Percentiles rank a stretch among this genome's conserved stretches.
These are phyloP conservation scores for Slavum lentiscoides DNA, from an alignment of 2,888 invertebrate species.

Conservation along the genomic window DNA sequence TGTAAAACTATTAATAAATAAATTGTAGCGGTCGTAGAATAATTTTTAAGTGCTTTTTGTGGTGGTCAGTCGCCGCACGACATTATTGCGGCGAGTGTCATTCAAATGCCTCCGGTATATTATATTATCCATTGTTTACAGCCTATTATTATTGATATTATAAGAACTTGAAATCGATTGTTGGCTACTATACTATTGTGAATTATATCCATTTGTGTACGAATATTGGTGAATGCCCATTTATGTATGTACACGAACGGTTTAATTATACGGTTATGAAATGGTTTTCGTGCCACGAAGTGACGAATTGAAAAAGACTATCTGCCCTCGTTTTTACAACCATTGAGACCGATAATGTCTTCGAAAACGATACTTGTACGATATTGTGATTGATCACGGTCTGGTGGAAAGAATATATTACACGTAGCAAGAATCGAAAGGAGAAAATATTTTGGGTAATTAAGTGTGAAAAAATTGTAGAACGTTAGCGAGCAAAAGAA, in stretches of 20 bases:
- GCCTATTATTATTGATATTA: not conserved
- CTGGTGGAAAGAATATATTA: not conserved
- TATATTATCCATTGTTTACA: not conserved
- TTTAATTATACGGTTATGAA: slow-evolving; percentile 27
- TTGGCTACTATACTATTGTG: not conserved
- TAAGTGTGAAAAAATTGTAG: slow-evolving; percentile 2
- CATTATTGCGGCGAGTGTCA: too few species aligned
- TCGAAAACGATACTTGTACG: not conserved
- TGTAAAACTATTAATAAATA: too few species aligned
- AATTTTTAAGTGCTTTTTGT: too few species aligned
- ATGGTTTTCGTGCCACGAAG: not conserved
- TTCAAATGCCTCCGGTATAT: not conserved
- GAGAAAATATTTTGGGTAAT: slow-evolving; percentile 33
- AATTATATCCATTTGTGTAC: not conserved
- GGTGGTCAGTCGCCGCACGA: too few species aligned
- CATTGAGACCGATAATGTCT: not conserved
- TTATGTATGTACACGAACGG: not conserved
- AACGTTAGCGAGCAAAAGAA: not conserved
- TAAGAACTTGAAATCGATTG: not conserved
- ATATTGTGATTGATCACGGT: slow-evolving; percentile 6
- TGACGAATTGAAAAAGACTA: slow-evolving; percentile 1
- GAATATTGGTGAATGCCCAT: not conserved
- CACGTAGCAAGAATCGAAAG: not conserved
- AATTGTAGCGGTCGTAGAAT: too few species aligned
- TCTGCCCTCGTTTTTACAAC: not conserved